Evolutionary conservation across 2,797 vertebrate species (phyloP).

Genomic region (Salmo trutta): DNA sequence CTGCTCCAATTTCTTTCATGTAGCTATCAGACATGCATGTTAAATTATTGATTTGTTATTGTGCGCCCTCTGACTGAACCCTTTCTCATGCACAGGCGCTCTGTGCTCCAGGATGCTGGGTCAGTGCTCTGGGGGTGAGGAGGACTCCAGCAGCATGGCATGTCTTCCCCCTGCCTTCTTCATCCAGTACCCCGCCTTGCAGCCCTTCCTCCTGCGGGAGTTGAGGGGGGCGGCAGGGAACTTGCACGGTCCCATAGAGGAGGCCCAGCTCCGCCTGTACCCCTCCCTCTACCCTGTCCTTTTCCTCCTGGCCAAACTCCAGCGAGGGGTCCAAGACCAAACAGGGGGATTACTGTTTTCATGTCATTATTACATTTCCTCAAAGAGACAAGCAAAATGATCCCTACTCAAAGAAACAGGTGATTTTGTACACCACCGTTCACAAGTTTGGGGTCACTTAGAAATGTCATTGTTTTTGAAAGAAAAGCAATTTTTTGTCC

Average conservation of each 20-base stretch:
- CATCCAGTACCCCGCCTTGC: conserved; percentile 78
- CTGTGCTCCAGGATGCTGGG: conserved; percentile 85
- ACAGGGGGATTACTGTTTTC: conserved; percentile 66
- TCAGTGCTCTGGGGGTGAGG: conserved; percentile 71
- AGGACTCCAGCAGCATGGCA: conserved; percentile 65
- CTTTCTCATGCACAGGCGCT: conserved; percentile 70
- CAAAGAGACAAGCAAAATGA: not conserved
- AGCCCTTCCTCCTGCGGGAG: conserved; percentile 76
- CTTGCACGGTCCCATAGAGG: conserved; percentile 28
- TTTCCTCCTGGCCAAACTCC: too few relatives aligned
- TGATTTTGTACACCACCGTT: not conserved
- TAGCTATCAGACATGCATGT: not conserved
- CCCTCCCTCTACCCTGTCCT: conserved; percentile 84
- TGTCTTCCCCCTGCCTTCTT: conserved; percentile 83
- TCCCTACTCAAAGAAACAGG: not conserved
- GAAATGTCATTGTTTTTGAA: too few relatives aligned
- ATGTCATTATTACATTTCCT: conserved; percentile 10
- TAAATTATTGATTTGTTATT: not conserved
- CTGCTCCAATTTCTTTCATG: not conserved
- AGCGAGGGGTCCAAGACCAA: conserved; percentile 72
- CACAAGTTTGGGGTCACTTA: not conserved
- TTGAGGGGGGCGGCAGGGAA: conserved; percentile 66
- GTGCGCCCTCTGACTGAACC: not conserved
- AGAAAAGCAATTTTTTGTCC: too few relatives aligned
- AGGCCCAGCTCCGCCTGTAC: conserved; percentile 64